Base-by-base conservation (phyloP, 2,113 vertebrate species). In the Merops nubicus region DNA sequence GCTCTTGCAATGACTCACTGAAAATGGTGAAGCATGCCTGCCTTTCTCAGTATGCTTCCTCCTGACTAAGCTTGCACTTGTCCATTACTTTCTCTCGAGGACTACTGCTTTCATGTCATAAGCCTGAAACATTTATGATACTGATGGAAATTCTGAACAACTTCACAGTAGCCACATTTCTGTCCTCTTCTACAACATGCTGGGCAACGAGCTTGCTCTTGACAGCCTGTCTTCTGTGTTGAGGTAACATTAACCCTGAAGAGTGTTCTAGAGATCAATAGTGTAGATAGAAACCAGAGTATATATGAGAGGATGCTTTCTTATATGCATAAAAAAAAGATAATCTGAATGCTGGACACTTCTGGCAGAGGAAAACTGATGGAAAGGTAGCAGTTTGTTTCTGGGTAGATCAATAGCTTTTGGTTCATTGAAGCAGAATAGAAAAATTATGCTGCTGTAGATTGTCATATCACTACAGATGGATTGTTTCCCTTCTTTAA, bases 1-100 rank as follows among this genome's bases (percentile, higher is more conserved):
- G 36, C 15, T 72, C 2, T 7, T 59, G 11, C 15, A 40, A 19
- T 31, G 47, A 43, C 33, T 64, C 0, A 0, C 5, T 28, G 42
- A 63, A 85, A 85, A 82, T 5, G 21, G 18, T 20, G 40, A 86
- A 53, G 23, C 15, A 5, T 15, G 43, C n/a, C 19, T 57, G 43
- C 18, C 21, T 57, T 53, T 82, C 34, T 68, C 53, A 38, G 19
- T 22, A 11, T 29, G 7, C 7, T 82, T 92, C n/a, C 40, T 60
- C 28, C 36, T 18, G 13, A 70, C 31, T 57, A 81, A 60, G 20
- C 21, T 31, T 73, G 21, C 40, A 33, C 67, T 81, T 89, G 25
- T 29, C 45, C 29, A 29, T 78, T 67, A 31, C 36, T 50, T 90
- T 79, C 25, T 38, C 33, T 64, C 50, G 22, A 20, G 33, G 19